Conservation (phyloP, 2,888 invertebrate genomes). For the Trisateles emortualis region DNA sequence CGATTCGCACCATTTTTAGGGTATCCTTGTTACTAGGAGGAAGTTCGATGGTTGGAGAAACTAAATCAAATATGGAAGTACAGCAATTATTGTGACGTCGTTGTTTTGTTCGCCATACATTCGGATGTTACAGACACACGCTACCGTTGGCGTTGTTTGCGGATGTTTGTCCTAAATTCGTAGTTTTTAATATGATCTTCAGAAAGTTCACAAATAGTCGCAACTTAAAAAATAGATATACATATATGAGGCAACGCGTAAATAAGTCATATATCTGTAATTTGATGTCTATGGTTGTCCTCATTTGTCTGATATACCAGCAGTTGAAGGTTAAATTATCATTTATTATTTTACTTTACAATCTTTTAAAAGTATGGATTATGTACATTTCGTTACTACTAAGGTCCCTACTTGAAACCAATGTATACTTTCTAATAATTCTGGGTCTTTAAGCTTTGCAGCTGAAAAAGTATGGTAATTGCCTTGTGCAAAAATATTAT, state of each 20-base stretch:
- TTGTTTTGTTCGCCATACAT: constrained; percentile 19
- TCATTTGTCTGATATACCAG: too few species aligned
- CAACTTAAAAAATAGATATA: neutral
- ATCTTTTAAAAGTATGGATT: too few species aligned
- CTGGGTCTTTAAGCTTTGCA: neutral
- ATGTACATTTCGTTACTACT: too few species aligned
- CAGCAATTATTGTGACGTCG: constrained; percentile 29
- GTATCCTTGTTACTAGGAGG: constrained; percentile 57
- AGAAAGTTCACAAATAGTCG: neutral
- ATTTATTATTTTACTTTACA: too few species aligned
- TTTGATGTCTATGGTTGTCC: too few species aligned
- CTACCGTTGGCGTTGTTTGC: neutral
- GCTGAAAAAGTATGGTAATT: too few species aligned
- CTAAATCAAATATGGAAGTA: constrained; percentile 35
- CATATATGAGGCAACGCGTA: neutral
- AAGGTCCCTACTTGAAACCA: too few species aligned
- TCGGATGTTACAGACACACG: constrained; percentile 15
- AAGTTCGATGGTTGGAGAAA: constrained; percentile 34
- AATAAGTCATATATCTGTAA: too few species aligned
- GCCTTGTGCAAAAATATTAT: too few species aligned
- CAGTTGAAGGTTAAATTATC: too few species aligned
- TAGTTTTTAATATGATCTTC: neutral
- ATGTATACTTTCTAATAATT: neutral
- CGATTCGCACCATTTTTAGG: constrained; percentile 59
- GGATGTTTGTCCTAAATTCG: constrained; percentile 9